Evolutionary conservation across 1,140 invertebrate genomes (phyloP), one percentile per base, ranked within the genome.

Genomic region (Arion vulgaris): DNA sequence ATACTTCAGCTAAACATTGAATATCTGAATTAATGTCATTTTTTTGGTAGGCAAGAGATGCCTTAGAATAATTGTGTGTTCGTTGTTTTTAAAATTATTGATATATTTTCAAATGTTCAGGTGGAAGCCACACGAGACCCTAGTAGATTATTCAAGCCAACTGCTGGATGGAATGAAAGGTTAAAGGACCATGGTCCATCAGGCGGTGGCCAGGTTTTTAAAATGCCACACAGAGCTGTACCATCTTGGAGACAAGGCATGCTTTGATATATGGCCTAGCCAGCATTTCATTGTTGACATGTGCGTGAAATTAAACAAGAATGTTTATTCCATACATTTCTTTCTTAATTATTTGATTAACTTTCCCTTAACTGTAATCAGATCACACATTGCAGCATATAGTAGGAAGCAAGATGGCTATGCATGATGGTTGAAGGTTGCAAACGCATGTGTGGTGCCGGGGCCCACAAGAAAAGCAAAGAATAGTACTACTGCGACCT

Each of bases 191-290:
- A 69, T 7, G 84, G 83, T 5, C 76, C 87, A 11, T 83, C 71
- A 68, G 88, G 85, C 7, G 71, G 78, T 0, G 90, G 89, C n/a
- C 86, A 79, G 32, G 62, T 89, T 13, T 49, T 89, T 39, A 85
- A 88, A 7, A 89, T 91, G 85, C 89, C 87, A 11, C 90, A 91
- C 81, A 89, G 89, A 88, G 78, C 78, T 28, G n/a, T 80, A n/a
- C 78, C 78, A 9, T 41, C 62, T 28, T 80, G 78, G 78, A 51
- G 76, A 62, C 76, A 78, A 41, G 76, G 76, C 38, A 38, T 78
- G 36, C 39, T 78, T 62, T 78, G 57, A 78, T 7, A 72, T 2
- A 2, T 66, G 28, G 19, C 26, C 26, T 57, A 23, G 53, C 23
- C 2, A 19, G 53, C 4, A 57, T 23, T 45, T 15, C 15, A 19